Evolutionary conservation across 2,797 vertebrate species (phyloP).

Genomic region (Ctenopoma kingsleyae): DNA sequence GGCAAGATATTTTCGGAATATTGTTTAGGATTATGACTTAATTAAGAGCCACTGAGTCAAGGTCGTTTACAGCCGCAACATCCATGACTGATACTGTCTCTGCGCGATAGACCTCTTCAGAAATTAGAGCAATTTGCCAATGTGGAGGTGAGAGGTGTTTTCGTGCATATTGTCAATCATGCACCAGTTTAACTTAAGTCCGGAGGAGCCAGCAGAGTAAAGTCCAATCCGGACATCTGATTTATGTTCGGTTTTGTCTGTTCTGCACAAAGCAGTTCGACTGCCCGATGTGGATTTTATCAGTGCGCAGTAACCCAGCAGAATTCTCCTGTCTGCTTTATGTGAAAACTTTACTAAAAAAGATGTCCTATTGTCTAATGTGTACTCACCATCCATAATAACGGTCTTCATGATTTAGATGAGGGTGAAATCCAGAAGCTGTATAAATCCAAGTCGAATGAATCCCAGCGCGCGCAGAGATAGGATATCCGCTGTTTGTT

Average conservation of each 20-base stretch:
- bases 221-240: conserved; percentile 65
- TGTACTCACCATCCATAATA: conserved; percentile 82
- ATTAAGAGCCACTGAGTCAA: conserved; percentile 68
- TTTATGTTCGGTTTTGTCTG: conserved; percentile 39
- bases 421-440: conserved; percentile 73
- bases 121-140: neutral
- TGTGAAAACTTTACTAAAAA: conserved; percentile 61
- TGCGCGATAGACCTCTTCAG: neutral
- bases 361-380: conserved; percentile 37
- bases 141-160: conserved; percentile 11
- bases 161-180: conserved; percentile 10
- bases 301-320: conserved; percentile 56
- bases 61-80: conserved; percentile 68
- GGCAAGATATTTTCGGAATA: conserved; percentile 43
- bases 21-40: conserved; percentile 40
- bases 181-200: conserved; percentile 36
- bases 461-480: conserved; percentile 60
- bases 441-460: conserved; percentile 78
- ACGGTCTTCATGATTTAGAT: conserved; percentile 84
- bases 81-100: conserved; percentile 11
- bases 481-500: conserved; percentile 69
- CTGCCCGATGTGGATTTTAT: conserved; percentile 35
- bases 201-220: conserved; percentile 49
- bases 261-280: conserved; percentile 28
- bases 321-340: conserved; percentile 30